Conservation (phyloP, 2,797 vertebrate genomes). For the Acipenser oxyrinchus region DNA sequence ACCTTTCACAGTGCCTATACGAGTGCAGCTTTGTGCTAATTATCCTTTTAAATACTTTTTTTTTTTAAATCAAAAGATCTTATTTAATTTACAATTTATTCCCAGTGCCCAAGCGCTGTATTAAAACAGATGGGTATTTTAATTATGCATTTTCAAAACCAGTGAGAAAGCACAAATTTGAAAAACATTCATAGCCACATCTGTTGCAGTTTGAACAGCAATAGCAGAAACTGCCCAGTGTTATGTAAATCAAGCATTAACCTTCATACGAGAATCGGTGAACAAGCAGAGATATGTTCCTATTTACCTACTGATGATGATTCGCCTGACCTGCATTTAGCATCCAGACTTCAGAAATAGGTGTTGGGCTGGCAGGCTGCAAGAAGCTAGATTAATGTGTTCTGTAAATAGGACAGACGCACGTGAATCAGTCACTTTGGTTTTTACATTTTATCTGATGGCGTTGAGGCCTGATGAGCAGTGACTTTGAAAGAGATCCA, state of each 20-base stretch:
- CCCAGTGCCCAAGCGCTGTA: no score
- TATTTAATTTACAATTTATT: no score
- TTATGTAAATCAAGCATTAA: conserved; percentile 18
- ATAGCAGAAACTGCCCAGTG: conserved; percentile 8
- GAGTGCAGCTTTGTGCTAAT: no score
- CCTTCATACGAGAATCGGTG: conserved; percentile 11
- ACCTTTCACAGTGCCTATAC: no score
- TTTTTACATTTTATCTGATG: background rate
- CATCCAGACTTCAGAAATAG: background rate
- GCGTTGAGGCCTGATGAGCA: conserved; percentile 1
- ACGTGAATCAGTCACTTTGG: background rate
- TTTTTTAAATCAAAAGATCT: no score
- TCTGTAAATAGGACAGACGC: background rate
- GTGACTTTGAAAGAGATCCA: no score
- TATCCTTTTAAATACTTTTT: no score
- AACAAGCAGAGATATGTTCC: conserved; percentile 5
- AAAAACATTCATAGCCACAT: background rate
- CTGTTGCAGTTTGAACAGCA: background rate
- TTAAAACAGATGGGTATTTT: no score
- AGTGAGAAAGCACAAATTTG: no score
- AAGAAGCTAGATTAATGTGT: background rate
- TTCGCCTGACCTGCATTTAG: background rate
- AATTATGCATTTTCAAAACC: no score
- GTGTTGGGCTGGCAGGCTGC: background rate
- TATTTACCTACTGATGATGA: conserved; percentile 12